Percentiles rank a stretch among this genome's conserved stretches.
These are phyloP conservation scores for Chaetophractus vellerosus DNA, from an alignment of 2,797 vertebrate species.

Conservation along the genomic window DNA sequence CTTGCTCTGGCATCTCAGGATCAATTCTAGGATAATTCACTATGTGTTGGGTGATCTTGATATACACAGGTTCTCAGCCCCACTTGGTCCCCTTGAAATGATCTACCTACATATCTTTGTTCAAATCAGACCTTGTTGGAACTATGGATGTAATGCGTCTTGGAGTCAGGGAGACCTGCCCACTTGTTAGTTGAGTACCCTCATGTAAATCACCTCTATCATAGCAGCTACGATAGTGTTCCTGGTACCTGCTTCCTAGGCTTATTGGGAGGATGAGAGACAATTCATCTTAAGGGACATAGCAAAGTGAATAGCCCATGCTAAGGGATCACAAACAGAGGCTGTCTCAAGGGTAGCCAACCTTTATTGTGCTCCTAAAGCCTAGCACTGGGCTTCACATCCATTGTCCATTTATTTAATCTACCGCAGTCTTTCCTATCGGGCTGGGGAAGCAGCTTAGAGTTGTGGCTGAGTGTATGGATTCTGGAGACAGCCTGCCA, in stretches of 20 bases:
- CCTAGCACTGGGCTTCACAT: background rate
- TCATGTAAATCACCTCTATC: background rate
- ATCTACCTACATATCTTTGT: background rate
- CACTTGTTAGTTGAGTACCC: background rate
- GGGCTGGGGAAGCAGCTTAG: background rate
- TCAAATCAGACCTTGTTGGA: background rate
- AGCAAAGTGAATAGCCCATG: background rate
- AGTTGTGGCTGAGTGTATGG: background rate
- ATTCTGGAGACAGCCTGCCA: background rate
- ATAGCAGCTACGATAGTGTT: background rate
- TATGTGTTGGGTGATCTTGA: fast-evolving
- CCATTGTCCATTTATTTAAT: background rate
- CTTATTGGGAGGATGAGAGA: background rate
- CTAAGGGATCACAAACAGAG: background rate
- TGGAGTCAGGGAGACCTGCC: background rate
- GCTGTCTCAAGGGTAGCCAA: background rate
- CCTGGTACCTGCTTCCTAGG: background rate
- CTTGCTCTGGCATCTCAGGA: background rate
- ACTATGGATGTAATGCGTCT: background rate
- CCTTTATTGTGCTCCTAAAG: background rate
- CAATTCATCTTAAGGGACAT: background rate
- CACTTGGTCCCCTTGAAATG: background rate
- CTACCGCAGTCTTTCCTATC: background rate
- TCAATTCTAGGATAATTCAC: background rate
- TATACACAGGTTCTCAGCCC: background rate